Conservation (phyloP, 2,797 vertebrate species). For the Danio choprae region DNA sequence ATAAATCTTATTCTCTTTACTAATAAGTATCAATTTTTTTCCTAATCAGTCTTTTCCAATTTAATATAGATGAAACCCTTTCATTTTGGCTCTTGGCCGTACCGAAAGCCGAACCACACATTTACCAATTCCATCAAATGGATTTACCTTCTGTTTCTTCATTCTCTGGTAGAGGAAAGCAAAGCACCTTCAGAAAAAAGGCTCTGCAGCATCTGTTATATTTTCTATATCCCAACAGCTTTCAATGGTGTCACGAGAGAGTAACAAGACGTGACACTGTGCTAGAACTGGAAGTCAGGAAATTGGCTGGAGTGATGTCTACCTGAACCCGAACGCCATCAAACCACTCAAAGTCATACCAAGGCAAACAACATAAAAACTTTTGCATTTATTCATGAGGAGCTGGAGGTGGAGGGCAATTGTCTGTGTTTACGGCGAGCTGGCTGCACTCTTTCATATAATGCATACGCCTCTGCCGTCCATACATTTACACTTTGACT, state of each 20-base stretch:
- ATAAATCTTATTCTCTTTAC: no score
- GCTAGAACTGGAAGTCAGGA: slow-evolving; percentile 44
- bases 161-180: neutral
- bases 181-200: slow-evolving; percentile 25
- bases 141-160: no score
- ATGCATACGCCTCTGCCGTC: slow-evolving; percentile 17
- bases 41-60: no score
- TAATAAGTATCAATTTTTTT: no score
- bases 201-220: slow-evolving; percentile 46
- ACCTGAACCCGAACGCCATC: slow-evolving; percentile 41
- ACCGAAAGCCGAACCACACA: no score
- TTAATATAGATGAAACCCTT: no score
- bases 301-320: slow-evolving; percentile 52
- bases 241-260: slow-evolving; percentile 39
- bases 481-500: slow-evolving; percentile 29
- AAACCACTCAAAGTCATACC: slow-evolving; percentile 46
- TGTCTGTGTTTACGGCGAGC: slow-evolving; percentile 30
- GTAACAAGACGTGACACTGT: slow-evolving; percentile 61
- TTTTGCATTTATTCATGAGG: slow-evolving; percentile 51
- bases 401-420: slow-evolving; percentile 1
- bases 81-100: no score
- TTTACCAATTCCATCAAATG: no score
- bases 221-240: slow-evolving; percentile 56
- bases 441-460: slow-evolving; percentile 24
- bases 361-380: slow-evolving; percentile 22